phyloP scores from a whole-genome alignment of 2,113 vertebrate species.

The Sorex fumeus region DNA sequence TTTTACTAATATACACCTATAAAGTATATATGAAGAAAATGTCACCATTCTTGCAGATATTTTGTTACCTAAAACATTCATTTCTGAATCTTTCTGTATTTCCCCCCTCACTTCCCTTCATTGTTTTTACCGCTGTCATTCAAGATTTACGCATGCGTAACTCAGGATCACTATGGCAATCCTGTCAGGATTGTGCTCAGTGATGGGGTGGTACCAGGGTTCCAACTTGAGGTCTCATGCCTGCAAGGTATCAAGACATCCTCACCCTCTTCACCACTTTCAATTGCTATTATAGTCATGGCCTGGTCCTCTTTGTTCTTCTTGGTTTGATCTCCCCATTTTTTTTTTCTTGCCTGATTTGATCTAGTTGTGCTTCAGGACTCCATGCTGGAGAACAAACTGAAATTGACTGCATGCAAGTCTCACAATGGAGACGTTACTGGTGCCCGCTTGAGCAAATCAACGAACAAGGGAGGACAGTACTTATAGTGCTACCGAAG shows the following conservation, averaged over 20 bases:
- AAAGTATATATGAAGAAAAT: background rate
- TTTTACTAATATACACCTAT: too few relatives aligned
- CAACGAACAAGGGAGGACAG: too few relatives aligned
- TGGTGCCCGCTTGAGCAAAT: too few relatives aligned
- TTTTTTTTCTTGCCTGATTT: constrained; percentile 7
- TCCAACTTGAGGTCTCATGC: too few relatives aligned
- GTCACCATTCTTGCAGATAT: background rate
- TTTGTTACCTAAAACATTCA: background rate
- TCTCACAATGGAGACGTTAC: too few relatives aligned
- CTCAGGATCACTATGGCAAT: too few relatives aligned
- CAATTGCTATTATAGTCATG: background rate
- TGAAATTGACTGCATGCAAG: too few relatives aligned
- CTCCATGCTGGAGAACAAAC: background rate
- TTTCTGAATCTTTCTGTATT: background rate
- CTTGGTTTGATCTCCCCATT: background rate
- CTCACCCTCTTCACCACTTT: background rate
- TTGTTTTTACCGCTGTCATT: too few relatives aligned
- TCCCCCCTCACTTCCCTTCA: background rate
- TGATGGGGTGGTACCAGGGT: too few relatives aligned
- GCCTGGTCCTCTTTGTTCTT: background rate
- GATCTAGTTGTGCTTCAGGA: background rate
- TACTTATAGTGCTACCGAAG: too few relatives aligned
- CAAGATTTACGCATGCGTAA: too few relatives aligned
- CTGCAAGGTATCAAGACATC: background rate
- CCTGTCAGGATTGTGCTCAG: too few relatives aligned